Percentiles rank a stretch among this genome's conserved stretches.
These are phyloP conservation scores for Coturnix japonica DNA, from an alignment of 2,113 vertebrate species.

Conservation along the genomic window DNA sequence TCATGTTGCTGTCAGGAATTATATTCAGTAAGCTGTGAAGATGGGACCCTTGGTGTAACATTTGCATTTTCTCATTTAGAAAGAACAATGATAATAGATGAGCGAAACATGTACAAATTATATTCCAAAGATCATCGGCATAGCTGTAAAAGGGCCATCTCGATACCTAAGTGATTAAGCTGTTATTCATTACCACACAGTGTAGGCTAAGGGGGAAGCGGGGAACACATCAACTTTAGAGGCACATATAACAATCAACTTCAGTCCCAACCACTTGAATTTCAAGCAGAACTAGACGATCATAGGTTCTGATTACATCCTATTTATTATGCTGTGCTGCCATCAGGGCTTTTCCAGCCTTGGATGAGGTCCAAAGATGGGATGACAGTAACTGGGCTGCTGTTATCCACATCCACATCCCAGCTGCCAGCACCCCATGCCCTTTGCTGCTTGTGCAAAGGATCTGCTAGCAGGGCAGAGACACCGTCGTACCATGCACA, in stretches of 20 bases:
- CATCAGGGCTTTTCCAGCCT: not conserved
- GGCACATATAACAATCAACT: not conserved
- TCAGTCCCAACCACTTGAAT: not conserved
- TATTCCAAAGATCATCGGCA: slow-evolving; percentile 69
- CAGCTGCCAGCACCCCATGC: not conserved
- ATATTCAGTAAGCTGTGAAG: slow-evolving; percentile 75
- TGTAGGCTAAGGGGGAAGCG: not conserved
- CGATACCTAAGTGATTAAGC: slow-evolving; percentile 59
- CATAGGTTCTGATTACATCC: not conserved
- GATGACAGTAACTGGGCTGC: not conserved
- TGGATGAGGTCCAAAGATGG: not conserved
- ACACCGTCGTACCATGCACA: accelerated
- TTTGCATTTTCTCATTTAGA: slow-evolving; percentile 87
- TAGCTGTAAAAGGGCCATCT: slow-evolving; percentile 61
- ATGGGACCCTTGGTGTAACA: slow-evolving; percentile 68
- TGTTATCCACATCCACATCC: not conserved
- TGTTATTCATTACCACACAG: slow-evolving; percentile 60
- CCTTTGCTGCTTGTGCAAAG: not conserved
- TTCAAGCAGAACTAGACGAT: slow-evolving; percentile 10
- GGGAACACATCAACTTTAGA: slow-evolving; percentile 6
- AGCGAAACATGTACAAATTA: slow-evolving; percentile 73
- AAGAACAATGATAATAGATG: slow-evolving; percentile 83
- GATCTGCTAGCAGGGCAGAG: not conserved
- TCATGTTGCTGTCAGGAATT: slow-evolving; percentile 81
- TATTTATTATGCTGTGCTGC: not conserved